A percentile compares a stretch with the other conserved stretches of the same genome.
phyloP scores from a whole-genome alignment of 2,888 invertebrate genomes.

The Drosophila borborema region DNA sequence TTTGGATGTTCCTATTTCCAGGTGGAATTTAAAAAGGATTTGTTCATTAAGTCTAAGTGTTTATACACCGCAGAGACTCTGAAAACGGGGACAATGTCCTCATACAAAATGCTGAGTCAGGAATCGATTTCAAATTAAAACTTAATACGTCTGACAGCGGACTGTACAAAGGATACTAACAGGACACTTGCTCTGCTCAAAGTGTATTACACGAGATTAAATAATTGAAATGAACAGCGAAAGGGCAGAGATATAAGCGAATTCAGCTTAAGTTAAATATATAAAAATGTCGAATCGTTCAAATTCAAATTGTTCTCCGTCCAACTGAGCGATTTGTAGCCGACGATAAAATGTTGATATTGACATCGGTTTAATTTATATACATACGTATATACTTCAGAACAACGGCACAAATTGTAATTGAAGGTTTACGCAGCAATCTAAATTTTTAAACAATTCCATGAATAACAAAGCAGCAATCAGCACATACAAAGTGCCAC shows the following conservation, averaged over 20 bases:
- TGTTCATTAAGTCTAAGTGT: slow-evolving; percentile 42
- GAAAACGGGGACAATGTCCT: slow-evolving; percentile 1
- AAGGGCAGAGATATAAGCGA: not conserved
- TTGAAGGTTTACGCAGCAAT: slow-evolving; percentile 47
- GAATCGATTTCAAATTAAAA: slow-evolving; percentile 21
- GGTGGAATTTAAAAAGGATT: slow-evolving; percentile 44
- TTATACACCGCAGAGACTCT: not conserved
- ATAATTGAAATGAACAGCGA: not conserved
- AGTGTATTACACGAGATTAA: not conserved
- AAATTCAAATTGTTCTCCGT: not conserved
- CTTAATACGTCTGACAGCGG: slow-evolving; percentile 4
- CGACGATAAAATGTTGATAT: not conserved
- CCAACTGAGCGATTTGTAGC: too few relatives aligned
- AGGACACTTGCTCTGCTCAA: not conserved
- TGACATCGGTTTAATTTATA: not conserved
- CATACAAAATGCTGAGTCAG: not conserved
- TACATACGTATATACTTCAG: not conserved
- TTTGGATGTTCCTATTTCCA: slow-evolving; percentile 23
- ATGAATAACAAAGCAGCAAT: slow-evolving; percentile 74
- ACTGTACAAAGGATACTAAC: not conserved
- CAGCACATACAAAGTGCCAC: slow-evolving; percentile 43
- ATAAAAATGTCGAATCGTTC: not conserved
- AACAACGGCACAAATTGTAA: slow-evolving; percentile 17
- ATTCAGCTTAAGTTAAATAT: not conserved
- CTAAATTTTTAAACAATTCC: slow-evolving; percentile 71